Conservation (phyloP, 92 coral and sea anemone genomes). For the Heteractis magnifica region DNA sequence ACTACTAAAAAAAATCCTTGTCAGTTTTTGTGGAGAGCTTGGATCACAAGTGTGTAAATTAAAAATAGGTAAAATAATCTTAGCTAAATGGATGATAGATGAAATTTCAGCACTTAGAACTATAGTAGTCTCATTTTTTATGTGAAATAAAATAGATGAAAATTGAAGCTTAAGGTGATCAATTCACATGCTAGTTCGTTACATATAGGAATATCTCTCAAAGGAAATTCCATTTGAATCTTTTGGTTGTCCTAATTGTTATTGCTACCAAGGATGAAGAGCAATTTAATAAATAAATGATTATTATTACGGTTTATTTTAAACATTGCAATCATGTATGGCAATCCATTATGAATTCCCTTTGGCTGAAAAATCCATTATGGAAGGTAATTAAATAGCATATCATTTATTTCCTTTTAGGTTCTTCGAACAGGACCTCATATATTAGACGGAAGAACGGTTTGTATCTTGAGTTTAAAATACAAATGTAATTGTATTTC, state of each 20-base stretch:
- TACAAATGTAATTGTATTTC: no score
- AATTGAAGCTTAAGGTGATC: not conserved
- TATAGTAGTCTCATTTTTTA: not conserved
- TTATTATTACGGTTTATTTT: no score
- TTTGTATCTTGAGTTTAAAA: slow-evolving; percentile 30
- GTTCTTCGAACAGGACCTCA: slow-evolving; percentile 79
- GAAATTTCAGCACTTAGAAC: not conserved
- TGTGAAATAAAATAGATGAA: not conserved
- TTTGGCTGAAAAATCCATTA: not conserved
- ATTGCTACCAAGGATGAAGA: no score
- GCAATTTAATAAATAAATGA: no score
- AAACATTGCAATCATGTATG: no score
- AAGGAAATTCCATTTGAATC: not conserved
- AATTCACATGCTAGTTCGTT: no score
- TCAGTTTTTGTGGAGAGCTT: no score
- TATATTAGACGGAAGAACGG: slow-evolving; percentile 83
- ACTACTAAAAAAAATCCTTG: no score
- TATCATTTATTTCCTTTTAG: slow-evolving; percentile 15
- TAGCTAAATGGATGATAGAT: not conserved
- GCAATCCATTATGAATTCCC: no score
- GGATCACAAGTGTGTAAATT: no score
- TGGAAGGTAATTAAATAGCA: not conserved
- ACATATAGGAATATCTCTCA: not conserved
- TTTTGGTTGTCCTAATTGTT: not conserved
- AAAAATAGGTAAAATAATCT: no score